These are phyloP conservation scores for Papilio machaon DNA, from an alignment of 1,140 invertebrate genomes.

Conservation along the genomic window DNA sequence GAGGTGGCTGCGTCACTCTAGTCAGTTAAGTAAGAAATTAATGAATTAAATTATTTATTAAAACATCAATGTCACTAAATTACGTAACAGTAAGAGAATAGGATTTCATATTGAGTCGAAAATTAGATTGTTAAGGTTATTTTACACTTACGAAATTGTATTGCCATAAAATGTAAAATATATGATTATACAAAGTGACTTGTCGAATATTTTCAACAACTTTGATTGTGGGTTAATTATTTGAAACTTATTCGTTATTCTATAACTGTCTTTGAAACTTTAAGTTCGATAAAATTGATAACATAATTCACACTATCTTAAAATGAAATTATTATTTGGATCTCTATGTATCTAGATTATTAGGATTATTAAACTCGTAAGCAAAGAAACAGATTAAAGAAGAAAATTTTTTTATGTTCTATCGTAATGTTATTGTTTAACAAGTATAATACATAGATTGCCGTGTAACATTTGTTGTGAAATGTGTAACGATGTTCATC, in stretches of 20 bases:
- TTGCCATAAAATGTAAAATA: slow-evolving; percentile 48
- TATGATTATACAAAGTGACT: slow-evolving; percentile 49
- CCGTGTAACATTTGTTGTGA: background rate
- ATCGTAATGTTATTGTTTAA: background rate
- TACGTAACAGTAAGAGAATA: background rate
- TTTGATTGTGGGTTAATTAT: slow-evolving; percentile 43
- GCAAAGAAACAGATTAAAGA: slow-evolving; percentile 35
- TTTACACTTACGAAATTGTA: slow-evolving; percentile 40
- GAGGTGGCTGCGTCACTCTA: no score
- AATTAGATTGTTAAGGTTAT: background rate
- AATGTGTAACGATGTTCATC: background rate
- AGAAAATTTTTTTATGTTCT: background rate
- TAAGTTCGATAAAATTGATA: background rate
- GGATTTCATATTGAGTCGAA: background rate
- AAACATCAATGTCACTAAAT: background rate
- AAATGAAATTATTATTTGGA: background rate
- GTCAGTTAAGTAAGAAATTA: no score
- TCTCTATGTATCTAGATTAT: no score
- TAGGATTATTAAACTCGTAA: no score
- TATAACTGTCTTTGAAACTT: slow-evolving; percentile 45
- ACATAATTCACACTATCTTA: slow-evolving; percentile 45
- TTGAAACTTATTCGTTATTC: slow-evolving; percentile 43
- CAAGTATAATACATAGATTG: background rate
- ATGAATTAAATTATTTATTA: background rate
- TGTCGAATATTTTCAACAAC: slow-evolving; percentile 39